Percentiles rank a stretch among this genome's conserved stretches.
Conservation (phyloP, 1,140 invertebrate species). For the Phocides pigmalion region DNA sequence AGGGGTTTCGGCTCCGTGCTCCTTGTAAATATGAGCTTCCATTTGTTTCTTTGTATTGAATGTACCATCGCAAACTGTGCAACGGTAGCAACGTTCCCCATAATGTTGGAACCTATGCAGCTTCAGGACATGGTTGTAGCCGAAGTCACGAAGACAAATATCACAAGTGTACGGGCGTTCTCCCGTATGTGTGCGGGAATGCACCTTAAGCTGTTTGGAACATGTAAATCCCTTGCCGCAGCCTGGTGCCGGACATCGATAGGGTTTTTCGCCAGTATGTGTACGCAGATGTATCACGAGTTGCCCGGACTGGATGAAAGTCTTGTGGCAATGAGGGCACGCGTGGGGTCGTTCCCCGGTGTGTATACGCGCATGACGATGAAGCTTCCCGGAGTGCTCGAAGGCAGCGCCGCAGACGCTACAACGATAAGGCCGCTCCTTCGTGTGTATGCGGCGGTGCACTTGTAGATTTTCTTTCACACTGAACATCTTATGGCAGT, state of each 20-base stretch:
- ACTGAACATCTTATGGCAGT: slow-evolving; percentile 95
- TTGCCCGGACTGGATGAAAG: slow-evolving; percentile 95
- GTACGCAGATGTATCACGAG: slow-evolving; percentile 93
- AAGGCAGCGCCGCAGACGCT: slow-evolving; percentile 95
- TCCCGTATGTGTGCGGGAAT: slow-evolving; percentile 93
- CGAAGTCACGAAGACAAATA: slow-evolving; percentile 87
- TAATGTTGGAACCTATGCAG: slow-evolving; percentile 95
- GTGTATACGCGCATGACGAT: slow-evolving; percentile 96
- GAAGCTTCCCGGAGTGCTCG: slow-evolving; percentile 95
- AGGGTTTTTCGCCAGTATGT: slow-evolving; percentile 96
- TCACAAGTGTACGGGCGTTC: slow-evolving; percentile 90
- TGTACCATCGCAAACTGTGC: slow-evolving; percentile 94
- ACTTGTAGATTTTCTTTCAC: slow-evolving; percentile 96
- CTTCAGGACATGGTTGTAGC: slow-evolving; percentile 95
- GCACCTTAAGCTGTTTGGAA: slow-evolving; percentile 95
- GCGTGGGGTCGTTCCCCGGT: slow-evolving; percentile 96
- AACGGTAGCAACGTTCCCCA: slow-evolving; percentile 96
- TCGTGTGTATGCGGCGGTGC: slow-evolving; percentile 95
- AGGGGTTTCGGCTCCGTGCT: slow-evolving; percentile 89
- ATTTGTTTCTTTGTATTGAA: slow-evolving; percentile 95
- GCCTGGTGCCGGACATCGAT: slow-evolving; percentile 91
- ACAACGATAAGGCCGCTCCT: slow-evolving; percentile 94
- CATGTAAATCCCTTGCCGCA: slow-evolving; percentile 95
- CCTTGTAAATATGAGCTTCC: slow-evolving; percentile 93
- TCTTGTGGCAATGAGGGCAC: slow-evolving; percentile 96